Evolutionary conservation across 2,113 vertebrate species (phyloP).

Genomic region (Patagioenas fasciata): DNA sequence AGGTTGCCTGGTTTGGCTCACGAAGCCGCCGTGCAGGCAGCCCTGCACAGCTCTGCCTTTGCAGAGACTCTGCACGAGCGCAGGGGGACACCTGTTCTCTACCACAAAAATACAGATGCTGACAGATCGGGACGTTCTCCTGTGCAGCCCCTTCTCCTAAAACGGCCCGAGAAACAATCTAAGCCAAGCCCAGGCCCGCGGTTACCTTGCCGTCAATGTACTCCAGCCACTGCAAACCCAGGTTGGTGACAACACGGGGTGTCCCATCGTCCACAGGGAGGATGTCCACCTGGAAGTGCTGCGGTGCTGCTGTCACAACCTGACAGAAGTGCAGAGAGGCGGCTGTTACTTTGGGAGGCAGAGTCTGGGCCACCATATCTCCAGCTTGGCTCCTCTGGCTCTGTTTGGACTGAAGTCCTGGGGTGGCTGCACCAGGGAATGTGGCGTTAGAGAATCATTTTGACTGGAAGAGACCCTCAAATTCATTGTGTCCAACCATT

Average conservation of each 20-base stretch:
- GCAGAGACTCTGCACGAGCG: no score
- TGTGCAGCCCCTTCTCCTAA: background rate
- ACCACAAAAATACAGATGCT: background rate
- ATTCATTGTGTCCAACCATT: no score
- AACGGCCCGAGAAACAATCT: background rate
- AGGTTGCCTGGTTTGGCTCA: background rate
- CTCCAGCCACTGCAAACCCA: constrained; percentile 96
- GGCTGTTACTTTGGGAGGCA: fast-evolving
- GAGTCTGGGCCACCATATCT: background rate
- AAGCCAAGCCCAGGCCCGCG: background rate
- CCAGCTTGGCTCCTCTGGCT: background rate
- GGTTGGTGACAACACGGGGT: constrained; percentile 90
- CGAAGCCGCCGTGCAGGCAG: background rate
- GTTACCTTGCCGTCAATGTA: constrained; percentile 88
- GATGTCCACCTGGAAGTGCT: constrained; percentile 89
- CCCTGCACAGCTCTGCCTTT: background rate
- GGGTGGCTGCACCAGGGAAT: no score
- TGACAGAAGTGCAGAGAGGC: constrained; percentile 6
- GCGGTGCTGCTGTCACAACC: constrained; percentile 88
- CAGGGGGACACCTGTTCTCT: background rate
- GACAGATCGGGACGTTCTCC: background rate
- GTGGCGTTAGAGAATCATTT: no score
- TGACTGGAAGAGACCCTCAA: no score
- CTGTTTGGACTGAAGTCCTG: background rate
- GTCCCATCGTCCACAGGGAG: constrained; percentile 90